A percentile compares a stretch with the other conserved stretches of the same genome.
Evolutionary conservation across 2,113 vertebrate genomes (phyloP).

Genomic region (Heteronetta atricapilla): DNA sequence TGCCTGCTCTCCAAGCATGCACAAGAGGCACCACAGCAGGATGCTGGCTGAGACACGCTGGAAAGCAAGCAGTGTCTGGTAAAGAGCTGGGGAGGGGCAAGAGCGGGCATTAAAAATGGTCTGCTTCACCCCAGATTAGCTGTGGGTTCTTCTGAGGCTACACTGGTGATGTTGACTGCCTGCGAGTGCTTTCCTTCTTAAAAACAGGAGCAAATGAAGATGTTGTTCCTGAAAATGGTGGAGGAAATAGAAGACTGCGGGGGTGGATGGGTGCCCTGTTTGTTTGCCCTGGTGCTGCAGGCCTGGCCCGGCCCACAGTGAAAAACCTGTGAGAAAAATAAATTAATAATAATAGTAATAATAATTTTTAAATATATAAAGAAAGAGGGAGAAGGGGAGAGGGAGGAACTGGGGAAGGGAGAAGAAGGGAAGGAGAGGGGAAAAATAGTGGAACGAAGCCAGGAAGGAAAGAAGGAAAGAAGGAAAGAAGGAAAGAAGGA

Average conservation of each 20-base stretch:
- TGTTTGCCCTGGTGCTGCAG: background rate
- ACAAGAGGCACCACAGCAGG: too few species aligned
- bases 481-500: background rate
- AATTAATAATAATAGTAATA: too few species aligned
- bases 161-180: background rate
- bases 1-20: background rate
- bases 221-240: background rate
- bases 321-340: too few species aligned
- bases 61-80: background rate
- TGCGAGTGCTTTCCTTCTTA: background rate
- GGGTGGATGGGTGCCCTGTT: background rate
- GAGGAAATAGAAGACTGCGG: accelerated
- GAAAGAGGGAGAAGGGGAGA: accelerated
- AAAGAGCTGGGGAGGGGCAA: background rate
- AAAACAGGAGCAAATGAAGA: background rate
- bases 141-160: background rate
- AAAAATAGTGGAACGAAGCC: background rate
- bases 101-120: background rate
- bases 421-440: background rate
- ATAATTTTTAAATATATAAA: too few species aligned
- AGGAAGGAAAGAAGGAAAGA: background rate
- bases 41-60: background rate
- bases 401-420: too few species aligned
- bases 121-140: background rate
- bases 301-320: background rate